Conservation (phyloP, 2,888 invertebrate genomes). For the Tachina fera region DNA sequence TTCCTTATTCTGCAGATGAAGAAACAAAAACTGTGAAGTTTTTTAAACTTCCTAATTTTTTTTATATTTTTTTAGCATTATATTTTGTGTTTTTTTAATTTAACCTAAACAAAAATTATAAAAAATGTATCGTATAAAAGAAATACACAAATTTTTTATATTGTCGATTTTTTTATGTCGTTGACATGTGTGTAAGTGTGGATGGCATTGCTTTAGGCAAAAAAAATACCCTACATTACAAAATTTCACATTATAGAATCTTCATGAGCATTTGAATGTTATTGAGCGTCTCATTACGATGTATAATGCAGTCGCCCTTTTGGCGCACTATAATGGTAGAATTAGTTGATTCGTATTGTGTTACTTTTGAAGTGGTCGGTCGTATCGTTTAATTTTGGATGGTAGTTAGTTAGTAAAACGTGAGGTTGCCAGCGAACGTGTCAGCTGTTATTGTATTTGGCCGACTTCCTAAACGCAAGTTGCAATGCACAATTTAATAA, state of each 20-base stretch:
- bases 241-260: not conserved
- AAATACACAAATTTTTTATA: slow-evolving; percentile 32
- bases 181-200: slow-evolving; percentile 34
- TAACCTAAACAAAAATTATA: slow-evolving; percentile 45
- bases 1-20: slow-evolving; percentile 29
- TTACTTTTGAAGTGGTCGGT: too few relatives aligned
- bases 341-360: too few relatives aligned
- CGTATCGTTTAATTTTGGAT: too few relatives aligned
- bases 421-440: too few relatives aligned
- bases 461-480: too few relatives aligned
- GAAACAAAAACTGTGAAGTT: slow-evolving; percentile 50
- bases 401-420: too few relatives aligned
- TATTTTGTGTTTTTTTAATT: slow-evolving; percentile 67
- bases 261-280: too few relatives aligned
- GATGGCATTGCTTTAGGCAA: not conserved
- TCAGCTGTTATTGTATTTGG: too few relatives aligned
- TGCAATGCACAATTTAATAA: too few relatives aligned
- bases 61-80: slow-evolving; percentile 28
- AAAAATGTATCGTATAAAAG: slow-evolving; percentile 40
- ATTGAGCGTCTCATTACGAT: too few relatives aligned
- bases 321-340: too few relatives aligned
- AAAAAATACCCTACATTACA: slow-evolving; percentile 37
- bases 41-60: slow-evolving; percentile 68
- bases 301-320: too few relatives aligned
- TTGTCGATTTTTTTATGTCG: slow-evolving; percentile 40